Conservation (phyloP, 2,113 vertebrate genomes). For the Lepisosteus oculatus region DNA sequence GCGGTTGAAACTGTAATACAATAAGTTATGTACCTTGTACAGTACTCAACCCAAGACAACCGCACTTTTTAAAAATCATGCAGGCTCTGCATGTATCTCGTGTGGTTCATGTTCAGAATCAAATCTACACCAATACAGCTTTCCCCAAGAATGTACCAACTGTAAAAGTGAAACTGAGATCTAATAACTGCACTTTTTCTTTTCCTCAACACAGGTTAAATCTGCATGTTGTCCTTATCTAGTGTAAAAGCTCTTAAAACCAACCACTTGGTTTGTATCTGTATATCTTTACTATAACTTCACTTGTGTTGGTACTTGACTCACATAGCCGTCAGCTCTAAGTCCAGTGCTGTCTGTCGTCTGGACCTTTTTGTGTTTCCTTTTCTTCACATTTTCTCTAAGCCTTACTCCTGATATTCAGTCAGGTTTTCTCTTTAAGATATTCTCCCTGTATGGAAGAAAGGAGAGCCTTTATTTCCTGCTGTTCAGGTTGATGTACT, state of each 20-base stretch:
- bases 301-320: constrained; percentile 38
- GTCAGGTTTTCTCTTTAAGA: constrained; percentile 67
- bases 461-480: constrained; percentile 63
- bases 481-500: constrained; percentile 77
- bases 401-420: constrained; percentile 70
- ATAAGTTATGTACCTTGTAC: constrained; percentile 32
- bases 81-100: constrained; percentile 14
- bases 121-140: constrained; percentile 24
- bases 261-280: constrained; percentile 46
- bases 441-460: constrained; percentile 52
- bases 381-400: constrained; percentile 52
- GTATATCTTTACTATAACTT: constrained; percentile 31
- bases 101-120: constrained; percentile 19
- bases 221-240: constrained; percentile 42
- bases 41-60: constrained; percentile 47
- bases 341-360: constrained; percentile 31
- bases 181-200: constrained; percentile 55
- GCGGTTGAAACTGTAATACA: constrained; percentile 20
- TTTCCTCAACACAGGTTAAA: constrained; percentile 34
- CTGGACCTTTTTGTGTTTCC: constrained; percentile 54
- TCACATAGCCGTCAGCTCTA: constrained; percentile 4
- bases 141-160: constrained; percentile 34
- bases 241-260: constrained; percentile 36
- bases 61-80: constrained; percentile 7
- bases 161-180: constrained; percentile 49